Base-by-base conservation (phyloP, 35 echinoderm and acorn worm species). In the Eucidaris tribuloides region DNA sequence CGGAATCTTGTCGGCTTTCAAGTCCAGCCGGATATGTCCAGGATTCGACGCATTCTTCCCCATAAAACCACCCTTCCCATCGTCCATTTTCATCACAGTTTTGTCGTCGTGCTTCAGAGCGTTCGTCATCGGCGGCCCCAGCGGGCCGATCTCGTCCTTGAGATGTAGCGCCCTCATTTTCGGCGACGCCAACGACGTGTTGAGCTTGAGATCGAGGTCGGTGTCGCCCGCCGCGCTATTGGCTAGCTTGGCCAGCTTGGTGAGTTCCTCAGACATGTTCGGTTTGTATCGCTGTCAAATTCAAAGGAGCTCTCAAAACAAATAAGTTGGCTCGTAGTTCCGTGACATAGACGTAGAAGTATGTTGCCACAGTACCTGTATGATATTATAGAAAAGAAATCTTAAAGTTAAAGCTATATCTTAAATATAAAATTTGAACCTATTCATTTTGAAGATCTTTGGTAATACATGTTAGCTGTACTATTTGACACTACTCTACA, bases 251-350 rank as follows among this genome's bases (percentile, higher is more conserved):
- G 92, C 92, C 45, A 94, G 77, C 46, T 94, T 94, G 18, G 92
- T 89, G 49, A 94, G 77, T 85, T 94, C 92, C 39, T 94, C 92
- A 4, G 92, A 94, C 92, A 94, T 94, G 28, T 57, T 90, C 25
- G 25, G n/a, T 82, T 5, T 71, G 34, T 2, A 7, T 66, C 66
- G 24, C n/a, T 72, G 33, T 43, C 35, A n/a, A n/a, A n/a, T n/a
- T n/a, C n/a, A n/a, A n/a, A n/a, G n/a, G n/a, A n/a, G n/a, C n/a
- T n/a, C n/a, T n/a, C n/a, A n/a, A n/a, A n/a, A n/a, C n/a, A n/a
- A n/a, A n/a, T n/a, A n/a, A n/a, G n/a, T n/a, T n/a, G n/a, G n/a
- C n/a, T n/a, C n/a, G n/a, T n/a, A n/a, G n/a, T n/a, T n/a, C n/a
- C n/a, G n/a, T n/a, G n/a, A n/a, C n/a, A n/a, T n/a, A n/a, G n/a